These are phyloP conservation scores for Eupeodes corollae DNA, from an alignment of 1,140 invertebrate species.

Conservation along the genomic window DNA sequence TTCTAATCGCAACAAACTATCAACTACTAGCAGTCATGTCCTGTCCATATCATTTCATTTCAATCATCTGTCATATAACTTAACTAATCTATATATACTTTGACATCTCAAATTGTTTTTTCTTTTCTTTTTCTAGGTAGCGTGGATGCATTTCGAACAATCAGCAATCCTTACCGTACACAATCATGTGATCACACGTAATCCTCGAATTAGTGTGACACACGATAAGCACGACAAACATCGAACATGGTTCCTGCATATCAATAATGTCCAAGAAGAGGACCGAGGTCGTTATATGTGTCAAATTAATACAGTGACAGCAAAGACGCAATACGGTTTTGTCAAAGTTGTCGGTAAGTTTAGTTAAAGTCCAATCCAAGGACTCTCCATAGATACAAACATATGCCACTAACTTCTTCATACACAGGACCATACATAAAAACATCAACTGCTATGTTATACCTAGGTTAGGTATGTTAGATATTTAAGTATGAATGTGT, in stretches of 20 bases:
- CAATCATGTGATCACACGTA: slow-evolving; percentile 83
- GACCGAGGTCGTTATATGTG: slow-evolving; percentile 91
- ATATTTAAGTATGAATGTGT: no score
- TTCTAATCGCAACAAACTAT: no score
- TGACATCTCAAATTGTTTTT: background rate
- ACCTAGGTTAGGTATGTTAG: no score
- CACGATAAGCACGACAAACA: slow-evolving; percentile 61
- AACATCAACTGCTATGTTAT: no score
- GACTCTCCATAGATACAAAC: no score
- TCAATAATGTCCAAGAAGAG: slow-evolving; percentile 78
- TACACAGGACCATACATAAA: no score
- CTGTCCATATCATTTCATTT: no score
- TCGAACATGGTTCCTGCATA: slow-evolving; percentile 83
- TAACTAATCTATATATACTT: background rate
- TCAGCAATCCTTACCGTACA: slow-evolving; percentile 86
- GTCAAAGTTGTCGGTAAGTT: slow-evolving; percentile 85
- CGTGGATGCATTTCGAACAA: slow-evolving; percentile 91
- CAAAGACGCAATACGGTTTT: slow-evolving; percentile 84
- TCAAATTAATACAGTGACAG: slow-evolving; percentile 89
- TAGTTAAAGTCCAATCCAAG: no score
- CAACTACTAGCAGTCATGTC: no score
- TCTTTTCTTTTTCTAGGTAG: slow-evolving; percentile 55
- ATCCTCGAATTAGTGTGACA: slow-evolving; percentile 80
- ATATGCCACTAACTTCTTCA: no score
- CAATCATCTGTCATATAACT: background rate